Evolutionary conservation across 1,140 invertebrate species (phyloP).

Genomic region (Drosophila busckii): DNA sequence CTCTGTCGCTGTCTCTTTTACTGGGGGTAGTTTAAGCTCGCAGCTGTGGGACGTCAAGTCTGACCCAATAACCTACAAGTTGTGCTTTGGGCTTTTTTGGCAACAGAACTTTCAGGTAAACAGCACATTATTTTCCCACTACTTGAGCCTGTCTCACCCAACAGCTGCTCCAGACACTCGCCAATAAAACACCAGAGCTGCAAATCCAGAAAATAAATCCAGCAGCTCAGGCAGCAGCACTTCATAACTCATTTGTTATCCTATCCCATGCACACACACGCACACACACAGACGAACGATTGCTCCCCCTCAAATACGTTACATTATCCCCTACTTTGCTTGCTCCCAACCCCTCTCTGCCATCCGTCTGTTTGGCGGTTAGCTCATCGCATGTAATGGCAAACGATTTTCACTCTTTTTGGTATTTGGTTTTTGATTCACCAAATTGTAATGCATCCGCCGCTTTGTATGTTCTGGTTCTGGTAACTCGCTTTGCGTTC

Average conservation of each 20-base stretch:
- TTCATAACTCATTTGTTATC: conserved; percentile 68
- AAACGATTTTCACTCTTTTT: conserved; percentile 69
- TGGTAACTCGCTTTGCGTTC: neutral
- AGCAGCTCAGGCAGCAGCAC: conserved; percentile 36
- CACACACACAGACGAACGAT: conserved; percentile 2
- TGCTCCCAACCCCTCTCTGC: neutral
- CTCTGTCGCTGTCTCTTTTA: too few relatives aligned
- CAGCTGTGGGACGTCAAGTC: neutral
- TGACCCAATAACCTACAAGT: conserved; percentile 62
- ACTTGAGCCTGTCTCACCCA: neutral
- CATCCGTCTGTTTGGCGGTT: conserved; percentile 32
- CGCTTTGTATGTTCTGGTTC: conserved; percentile 18
- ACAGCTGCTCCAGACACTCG: conserved; percentile 28
- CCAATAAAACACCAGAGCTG: conserved; percentile 46
- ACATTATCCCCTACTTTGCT: neutral
- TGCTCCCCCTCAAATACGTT: neutral
- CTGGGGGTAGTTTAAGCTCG: conserved; percentile 16
- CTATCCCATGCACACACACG: neutral
- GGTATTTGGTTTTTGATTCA: conserved; percentile 69
- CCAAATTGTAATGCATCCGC: conserved; percentile 46
- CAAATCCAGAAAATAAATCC: conserved; percentile 56
- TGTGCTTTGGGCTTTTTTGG: neutral
- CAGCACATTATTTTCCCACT: too few relatives aligned
- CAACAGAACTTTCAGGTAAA: too few relatives aligned
- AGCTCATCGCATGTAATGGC: conserved; percentile 54